Conservation (phyloP, 64 coral and sea anemone genomes). For the Pocillopora verrucosa region DNA sequence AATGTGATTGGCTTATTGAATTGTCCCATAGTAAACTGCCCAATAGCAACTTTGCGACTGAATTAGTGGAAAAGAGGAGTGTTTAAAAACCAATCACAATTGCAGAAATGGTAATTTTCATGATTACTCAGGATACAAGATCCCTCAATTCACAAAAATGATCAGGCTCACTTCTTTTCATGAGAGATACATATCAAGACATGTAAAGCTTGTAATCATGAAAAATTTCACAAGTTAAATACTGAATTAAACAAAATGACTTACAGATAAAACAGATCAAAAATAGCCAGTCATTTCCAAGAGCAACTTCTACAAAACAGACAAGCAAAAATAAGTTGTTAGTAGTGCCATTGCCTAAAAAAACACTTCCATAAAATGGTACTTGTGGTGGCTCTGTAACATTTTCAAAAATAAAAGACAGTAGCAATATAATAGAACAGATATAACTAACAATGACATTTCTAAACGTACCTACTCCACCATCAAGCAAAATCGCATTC, state of each 20-base stretch:
- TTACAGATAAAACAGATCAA: slow-evolving; percentile 84
- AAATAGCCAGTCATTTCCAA: slow-evolving; percentile 96
- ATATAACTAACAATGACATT: neutral
- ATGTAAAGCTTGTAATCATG: neutral
- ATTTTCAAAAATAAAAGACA: neutral
- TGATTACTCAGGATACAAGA: too few relatives aligned
- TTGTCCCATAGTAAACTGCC: too few relatives aligned
- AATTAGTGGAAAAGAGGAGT: too few relatives aligned
- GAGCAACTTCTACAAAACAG: slow-evolving; percentile 60
- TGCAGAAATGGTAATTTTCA: too few relatives aligned
- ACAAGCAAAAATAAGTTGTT: neutral
- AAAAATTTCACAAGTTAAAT: neutral
- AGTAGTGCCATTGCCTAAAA: neutral
- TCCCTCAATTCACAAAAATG: too few relatives aligned
- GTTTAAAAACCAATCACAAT: too few relatives aligned
- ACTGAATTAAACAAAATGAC: neutral
- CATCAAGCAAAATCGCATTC: slow-evolving; percentile 63
- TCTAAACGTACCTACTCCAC: slow-evolving; percentile 43
- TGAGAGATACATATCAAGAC: neutral
- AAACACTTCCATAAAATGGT: neutral
- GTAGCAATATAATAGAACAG: neutral
- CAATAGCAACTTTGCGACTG: too few relatives aligned
- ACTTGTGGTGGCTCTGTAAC: neutral
- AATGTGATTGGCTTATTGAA: too few relatives aligned
- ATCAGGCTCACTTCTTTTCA: too few relatives aligned